A percentile compares a stretch with the other conserved stretches of the same genome.
phyloP scores from a whole-genome alignment of 2,888 invertebrate species.

The Eustalomyia histrio region DNA sequence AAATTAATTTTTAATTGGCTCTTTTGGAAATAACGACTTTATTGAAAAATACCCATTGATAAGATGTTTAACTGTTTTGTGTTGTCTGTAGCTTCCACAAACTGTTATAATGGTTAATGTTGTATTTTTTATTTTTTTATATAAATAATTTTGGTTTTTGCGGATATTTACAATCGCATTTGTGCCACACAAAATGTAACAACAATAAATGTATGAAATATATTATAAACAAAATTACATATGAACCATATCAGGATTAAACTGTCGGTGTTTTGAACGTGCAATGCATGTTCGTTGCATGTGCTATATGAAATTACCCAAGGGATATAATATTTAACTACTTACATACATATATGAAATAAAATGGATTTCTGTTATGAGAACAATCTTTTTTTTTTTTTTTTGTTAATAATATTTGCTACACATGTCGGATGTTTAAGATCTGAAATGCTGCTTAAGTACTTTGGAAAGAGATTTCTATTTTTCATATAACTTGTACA shows the following conservation, averaged over 20 bases:
- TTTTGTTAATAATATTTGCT: too few species aligned
- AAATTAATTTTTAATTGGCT: background rate
- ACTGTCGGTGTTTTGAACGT: constrained; percentile 11
- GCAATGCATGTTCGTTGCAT: background rate
- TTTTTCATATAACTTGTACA: too few species aligned
- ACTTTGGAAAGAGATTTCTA: too few species aligned
- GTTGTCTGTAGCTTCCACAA: background rate
- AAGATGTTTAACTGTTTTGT: background rate
- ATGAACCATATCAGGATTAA: constrained; percentile 30
- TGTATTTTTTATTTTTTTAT: background rate
- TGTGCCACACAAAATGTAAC: constrained; percentile 21
- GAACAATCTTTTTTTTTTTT: too few species aligned
- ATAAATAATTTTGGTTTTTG: constrained; percentile 1
- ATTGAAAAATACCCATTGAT: too few species aligned
- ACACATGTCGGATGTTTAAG: too few species aligned
- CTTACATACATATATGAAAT: too few species aligned
- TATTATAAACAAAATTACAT: constrained; percentile 16
- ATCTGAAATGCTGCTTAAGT: too few species aligned
- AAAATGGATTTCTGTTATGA: too few species aligned
- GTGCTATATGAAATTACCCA: background rate
- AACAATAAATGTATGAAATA: constrained; percentile 7
- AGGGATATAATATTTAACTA: background rate
- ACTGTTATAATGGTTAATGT: background rate
- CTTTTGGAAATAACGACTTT: background rate
- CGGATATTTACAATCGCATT: constrained; percentile 21